These are phyloP conservation scores for Odocoileus virginianus DNA, from an alignment of 2,113 vertebrate genomes.

Conservation along the genomic window DNA sequence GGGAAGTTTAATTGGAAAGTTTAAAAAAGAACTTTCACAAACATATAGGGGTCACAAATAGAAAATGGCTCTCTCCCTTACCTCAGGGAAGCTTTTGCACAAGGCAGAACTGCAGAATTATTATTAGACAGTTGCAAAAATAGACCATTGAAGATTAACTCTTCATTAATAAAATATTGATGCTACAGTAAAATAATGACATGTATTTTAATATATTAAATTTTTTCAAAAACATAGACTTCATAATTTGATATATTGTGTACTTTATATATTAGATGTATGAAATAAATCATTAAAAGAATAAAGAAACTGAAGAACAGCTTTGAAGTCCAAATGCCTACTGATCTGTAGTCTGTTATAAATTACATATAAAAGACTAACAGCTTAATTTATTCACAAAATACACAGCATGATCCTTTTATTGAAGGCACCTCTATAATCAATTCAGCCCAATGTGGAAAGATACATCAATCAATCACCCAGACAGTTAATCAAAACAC, in stretches of 20 bases:
- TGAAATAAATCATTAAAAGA: neutral
- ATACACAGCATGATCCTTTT: neutral
- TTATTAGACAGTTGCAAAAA: neutral
- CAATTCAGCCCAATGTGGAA: conserved; percentile 39
- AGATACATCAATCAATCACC: conserved; percentile 47
- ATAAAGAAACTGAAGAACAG: neutral
- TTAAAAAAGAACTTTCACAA: neutral
- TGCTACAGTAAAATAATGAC: neutral
- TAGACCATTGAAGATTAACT: neutral
- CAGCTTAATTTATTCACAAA: conserved; percentile 29
- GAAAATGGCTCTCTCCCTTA: neutral
- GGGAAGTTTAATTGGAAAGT: neutral
- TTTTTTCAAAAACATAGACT: neutral
- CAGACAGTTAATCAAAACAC: conserved; percentile 61
- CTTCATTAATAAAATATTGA: neutral
- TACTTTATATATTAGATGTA: neutral
- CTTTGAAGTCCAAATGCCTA: neutral
- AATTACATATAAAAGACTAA: neutral
- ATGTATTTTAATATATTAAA: neutral
- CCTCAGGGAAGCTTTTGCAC: neutral
- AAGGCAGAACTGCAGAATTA: neutral
- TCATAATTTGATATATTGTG: neutral
- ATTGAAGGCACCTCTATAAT: conserved; percentile 21
- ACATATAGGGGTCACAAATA: neutral
- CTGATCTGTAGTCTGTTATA: neutral